A percentile compares a stretch with the other conserved stretches of the same genome.
Conservation (phyloP, 2,113 vertebrate genomes). For the Holacanthus passer region DNA sequence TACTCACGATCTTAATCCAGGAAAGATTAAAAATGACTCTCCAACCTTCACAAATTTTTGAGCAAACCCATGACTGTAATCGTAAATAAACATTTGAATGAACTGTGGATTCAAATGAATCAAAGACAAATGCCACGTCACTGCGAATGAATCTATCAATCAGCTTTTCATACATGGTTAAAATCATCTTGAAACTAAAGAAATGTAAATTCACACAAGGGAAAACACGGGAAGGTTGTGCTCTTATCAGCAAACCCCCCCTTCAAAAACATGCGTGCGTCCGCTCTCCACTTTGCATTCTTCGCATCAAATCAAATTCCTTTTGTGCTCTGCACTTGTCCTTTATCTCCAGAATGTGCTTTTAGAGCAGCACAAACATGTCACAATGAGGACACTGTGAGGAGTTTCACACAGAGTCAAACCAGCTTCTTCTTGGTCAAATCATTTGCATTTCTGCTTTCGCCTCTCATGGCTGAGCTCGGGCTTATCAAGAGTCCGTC, state of each 20-base stretch:
- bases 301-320: constrained; percentile 87
- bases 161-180: background rate
- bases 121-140: background rate
- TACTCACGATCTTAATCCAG: constrained; percentile 2
- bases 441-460: constrained; percentile 81
- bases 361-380: constrained; percentile 85
- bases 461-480: constrained; percentile 57
- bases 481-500: constrained; percentile 77
- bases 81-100: background rate
- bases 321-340: constrained; percentile 80
- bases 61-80: background rate
- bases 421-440: constrained; percentile 56
- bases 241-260: constrained; percentile 74
- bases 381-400: constrained; percentile 82
- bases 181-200: constrained; percentile 15
- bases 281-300: constrained; percentile 82
- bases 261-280: constrained; percentile 78
- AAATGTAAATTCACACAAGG: constrained; percentile 51
- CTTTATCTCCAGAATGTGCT: constrained; percentile 88
- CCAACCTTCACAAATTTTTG: background rate
- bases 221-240: constrained; percentile 73
- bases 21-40: constrained; percentile 6
- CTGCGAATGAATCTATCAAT: background rate
- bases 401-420: constrained; percentile 69
- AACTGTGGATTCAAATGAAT: background rate